These are phyloP conservation scores for Oligia fasciuncula DNA, from an alignment of 2,888 invertebrate genomes.

Conservation along the genomic window DNA sequence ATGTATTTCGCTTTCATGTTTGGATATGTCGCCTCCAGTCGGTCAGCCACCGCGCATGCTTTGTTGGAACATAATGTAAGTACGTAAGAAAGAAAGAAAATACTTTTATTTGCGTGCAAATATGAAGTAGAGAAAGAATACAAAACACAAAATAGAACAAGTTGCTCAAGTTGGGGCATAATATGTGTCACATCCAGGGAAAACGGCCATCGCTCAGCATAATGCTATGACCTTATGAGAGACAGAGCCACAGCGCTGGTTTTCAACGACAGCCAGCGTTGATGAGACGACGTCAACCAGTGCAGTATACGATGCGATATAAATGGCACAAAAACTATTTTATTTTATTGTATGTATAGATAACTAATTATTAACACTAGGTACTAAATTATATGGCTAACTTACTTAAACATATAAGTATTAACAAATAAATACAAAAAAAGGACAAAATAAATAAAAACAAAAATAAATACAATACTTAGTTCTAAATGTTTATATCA, in stretches of 20 bases:
- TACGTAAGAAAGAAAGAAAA: conserved; percentile 7
- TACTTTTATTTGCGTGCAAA: background rate
- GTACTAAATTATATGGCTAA: too few relatives aligned
- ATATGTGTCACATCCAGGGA: background rate
- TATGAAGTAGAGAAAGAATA: background rate
- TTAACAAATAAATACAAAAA: too few relatives aligned
- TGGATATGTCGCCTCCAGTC: conserved; percentile 83
- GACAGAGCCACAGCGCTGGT: background rate
- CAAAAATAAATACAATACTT: too few relatives aligned
- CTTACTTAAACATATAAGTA: too few relatives aligned
- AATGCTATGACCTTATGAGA: background rate
- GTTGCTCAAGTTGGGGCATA: background rate
- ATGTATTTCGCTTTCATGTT: conserved; percentile 87
- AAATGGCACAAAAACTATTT: background rate
- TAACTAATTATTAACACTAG: too few relatives aligned
- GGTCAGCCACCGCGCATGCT: conserved; percentile 79
- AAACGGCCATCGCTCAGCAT: background rate
- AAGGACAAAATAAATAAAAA: too few relatives aligned
- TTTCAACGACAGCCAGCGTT: background rate
- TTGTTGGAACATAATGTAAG: conserved; percentile 83
- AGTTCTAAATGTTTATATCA: background rate
- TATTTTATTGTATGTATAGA: too few relatives aligned
- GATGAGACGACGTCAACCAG: background rate
- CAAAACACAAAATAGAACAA: background rate
- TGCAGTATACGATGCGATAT: background rate